Base-by-base conservation (phyloP, 2,113 vertebrate genomes). In the Zapornia atra region DNA sequence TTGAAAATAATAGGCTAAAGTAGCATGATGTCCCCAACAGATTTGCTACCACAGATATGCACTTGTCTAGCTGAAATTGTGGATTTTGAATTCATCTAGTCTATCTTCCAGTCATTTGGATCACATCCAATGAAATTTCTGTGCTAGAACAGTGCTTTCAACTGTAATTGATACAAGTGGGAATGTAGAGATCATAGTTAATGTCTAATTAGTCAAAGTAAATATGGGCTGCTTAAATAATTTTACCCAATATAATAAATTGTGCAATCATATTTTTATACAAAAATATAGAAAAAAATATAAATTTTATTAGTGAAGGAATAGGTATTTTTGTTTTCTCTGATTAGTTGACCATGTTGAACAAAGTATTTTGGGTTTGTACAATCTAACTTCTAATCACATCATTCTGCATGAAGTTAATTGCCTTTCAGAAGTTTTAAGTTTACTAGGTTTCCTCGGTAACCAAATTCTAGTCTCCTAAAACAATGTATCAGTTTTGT, bases 401-500 rank as follows among this genome's bases (percentile, higher is more conserved):
- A 21, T 36, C n/a, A 18, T 28, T 10, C 6, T 75, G 22, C 13
- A 48, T 51, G 5, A 53, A 66, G 21, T 25, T 46, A 54, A 34
- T 36, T 42, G 11, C 48, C n/a, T 82, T 83, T 78, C 19, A 60
- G 34, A 82, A 68, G 29, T 8, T 20, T 82, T 77, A 57, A 11
- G 5, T 85, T 90, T 85, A 51, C 33, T 34, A 9, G 4, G 15
- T 44, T 93, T 87, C 53, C 44, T 28, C 33, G 15, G 60, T 34
- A 89, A 82, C 10, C 12, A 44, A 89, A 28, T 54, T 91, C 42
- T 48, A 42, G 60, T 64, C 25, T 87, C 57, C 20, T 24, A 79
- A 85, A 95, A 85, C 33, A 93, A 78, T 70, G 12, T 28, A 64
- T 51, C 31, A 21, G 22, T 33, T 79, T 92, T 93, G 25, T 82